These are phyloP conservation scores for Machaerirhynchus nigripectus DNA, from an alignment of 2,113 vertebrate genomes.

Conservation along the genomic window DNA sequence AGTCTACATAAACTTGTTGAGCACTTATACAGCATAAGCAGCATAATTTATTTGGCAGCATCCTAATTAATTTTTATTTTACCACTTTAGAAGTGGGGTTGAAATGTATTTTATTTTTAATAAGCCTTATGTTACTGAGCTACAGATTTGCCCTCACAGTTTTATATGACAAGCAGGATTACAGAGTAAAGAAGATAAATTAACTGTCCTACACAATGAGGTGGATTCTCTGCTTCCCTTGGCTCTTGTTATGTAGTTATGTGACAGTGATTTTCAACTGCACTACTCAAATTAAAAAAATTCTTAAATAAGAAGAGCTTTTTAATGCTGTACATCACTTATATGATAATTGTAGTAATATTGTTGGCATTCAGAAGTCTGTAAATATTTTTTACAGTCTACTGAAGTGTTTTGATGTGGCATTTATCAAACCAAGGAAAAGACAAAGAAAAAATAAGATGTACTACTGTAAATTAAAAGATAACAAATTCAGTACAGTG, in stretches of 20 bases:
- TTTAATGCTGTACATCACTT: not conserved
- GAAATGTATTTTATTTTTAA: constrained; percentile 32
- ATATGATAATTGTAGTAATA: not conserved
- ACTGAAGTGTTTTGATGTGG: not conserved
- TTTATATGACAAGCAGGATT: not conserved
- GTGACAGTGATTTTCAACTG: not conserved
- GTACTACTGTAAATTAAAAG: not conserved
- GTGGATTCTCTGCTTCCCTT: not conserved
- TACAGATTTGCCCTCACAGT: not conserved
- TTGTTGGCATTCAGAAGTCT: not conserved
- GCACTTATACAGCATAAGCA: not conserved
- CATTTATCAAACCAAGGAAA: not conserved
- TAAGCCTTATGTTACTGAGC: not conserved
- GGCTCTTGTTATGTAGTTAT: not conserved
- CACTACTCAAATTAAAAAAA: not conserved
- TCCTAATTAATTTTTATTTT: not conserved
- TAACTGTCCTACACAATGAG: not conserved
- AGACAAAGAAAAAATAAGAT: not conserved
- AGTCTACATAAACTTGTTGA: not conserved
- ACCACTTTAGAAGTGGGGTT: not conserved
- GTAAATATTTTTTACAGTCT: constrained; percentile 31
- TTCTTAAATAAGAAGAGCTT: not conserved
- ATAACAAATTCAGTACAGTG: not conserved
- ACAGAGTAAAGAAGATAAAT: not conserved
- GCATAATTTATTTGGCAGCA: not conserved